Percentiles rank a stretch among this genome's conserved stretches.
Evolutionary conservation across 2,797 vertebrate genomes (phyloP).

Genomic region (Clarias pachynema): DNA sequence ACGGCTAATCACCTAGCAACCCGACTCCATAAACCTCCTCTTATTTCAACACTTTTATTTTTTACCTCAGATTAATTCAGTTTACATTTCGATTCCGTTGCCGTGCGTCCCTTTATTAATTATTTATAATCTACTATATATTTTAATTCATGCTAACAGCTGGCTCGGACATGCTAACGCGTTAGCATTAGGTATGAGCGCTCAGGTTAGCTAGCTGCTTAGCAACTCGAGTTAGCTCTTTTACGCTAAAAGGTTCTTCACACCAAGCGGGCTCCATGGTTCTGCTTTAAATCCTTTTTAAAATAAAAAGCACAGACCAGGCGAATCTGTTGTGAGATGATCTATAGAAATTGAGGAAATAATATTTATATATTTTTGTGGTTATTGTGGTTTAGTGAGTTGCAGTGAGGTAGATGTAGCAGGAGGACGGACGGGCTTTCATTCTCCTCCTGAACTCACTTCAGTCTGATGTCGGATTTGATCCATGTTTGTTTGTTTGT

Average conservation of each 20-base stretch:
- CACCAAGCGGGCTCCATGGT: background rate
- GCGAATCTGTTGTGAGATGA: background rate
- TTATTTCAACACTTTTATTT: too few relatives aligned
- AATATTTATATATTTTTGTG: too few relatives aligned
- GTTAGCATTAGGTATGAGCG: background rate
- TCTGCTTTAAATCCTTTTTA: background rate
- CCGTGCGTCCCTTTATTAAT: too few relatives aligned
- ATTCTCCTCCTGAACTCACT: too few relatives aligned
- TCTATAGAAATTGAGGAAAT: too few relatives aligned
- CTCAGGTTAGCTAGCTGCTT: slow-evolving; percentile 18
- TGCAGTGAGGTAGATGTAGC: background rate
- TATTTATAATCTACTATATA: background rate
- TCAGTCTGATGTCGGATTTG: background rate
- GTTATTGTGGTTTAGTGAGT: background rate
- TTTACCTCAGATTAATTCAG: background rate
- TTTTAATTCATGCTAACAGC: slow-evolving; percentile 4
- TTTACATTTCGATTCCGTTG: too few relatives aligned
- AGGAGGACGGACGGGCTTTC: background rate
- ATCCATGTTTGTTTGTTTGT: background rate
- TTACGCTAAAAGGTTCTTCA: background rate
- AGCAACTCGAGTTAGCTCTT: slow-evolving; percentile 17
- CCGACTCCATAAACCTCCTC: background rate
- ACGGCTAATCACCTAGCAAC: slow-evolving; percentile 22
- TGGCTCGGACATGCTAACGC: slow-evolving; percentile 22
- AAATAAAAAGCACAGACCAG: too few relatives aligned